Percentiles rank a stretch among this genome's conserved stretches.
Conservation (phyloP, 2,113 vertebrate species). For the Melanostigma gelatinosum region DNA sequence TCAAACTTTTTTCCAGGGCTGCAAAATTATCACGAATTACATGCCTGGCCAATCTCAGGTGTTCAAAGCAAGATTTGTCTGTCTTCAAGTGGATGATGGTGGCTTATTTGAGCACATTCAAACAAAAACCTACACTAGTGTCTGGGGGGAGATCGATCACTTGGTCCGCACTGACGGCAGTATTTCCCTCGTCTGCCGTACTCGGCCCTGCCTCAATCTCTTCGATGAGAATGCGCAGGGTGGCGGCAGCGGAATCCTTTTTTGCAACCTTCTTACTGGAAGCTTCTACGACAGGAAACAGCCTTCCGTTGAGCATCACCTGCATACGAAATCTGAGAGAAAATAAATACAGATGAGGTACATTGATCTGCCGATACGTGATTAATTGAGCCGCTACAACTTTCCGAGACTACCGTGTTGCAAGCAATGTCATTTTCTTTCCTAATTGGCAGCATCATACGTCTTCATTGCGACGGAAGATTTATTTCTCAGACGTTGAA, state of each 20-base stretch:
- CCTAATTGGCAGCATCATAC: background rate
- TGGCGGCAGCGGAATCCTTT: slow-evolving; percentile 91
- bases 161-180: slow-evolving; percentile 50
- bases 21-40: background rate
- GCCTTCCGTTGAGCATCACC: slow-evolving; percentile 89
- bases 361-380: background rate
- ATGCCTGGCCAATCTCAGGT: background rate
- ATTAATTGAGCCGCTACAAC: background rate
- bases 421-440: background rate
- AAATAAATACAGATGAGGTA: background rate
- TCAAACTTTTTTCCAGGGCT: background rate
- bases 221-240: slow-evolving; percentile 86
- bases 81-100: background rate
- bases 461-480: slow-evolving; percentile 14
- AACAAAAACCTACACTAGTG: slow-evolving; percentile 52
- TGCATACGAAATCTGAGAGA: slow-evolving; percentile 93
- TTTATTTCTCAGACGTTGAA: slow-evolving; percentile 17
- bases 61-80: background rate
- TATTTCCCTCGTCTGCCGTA: slow-evolving; percentile 49
- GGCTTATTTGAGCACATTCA: background rate
- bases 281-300: slow-evolving; percentile 91
- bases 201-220: slow-evolving; percentile 79
- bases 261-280: slow-evolving; percentile 96
- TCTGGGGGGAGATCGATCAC: slow-evolving; percentile 52
- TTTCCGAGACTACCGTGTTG: background rate